Conservation (phyloP, 1,140 invertebrate genomes). For the Drosophila obscura region DNA sequence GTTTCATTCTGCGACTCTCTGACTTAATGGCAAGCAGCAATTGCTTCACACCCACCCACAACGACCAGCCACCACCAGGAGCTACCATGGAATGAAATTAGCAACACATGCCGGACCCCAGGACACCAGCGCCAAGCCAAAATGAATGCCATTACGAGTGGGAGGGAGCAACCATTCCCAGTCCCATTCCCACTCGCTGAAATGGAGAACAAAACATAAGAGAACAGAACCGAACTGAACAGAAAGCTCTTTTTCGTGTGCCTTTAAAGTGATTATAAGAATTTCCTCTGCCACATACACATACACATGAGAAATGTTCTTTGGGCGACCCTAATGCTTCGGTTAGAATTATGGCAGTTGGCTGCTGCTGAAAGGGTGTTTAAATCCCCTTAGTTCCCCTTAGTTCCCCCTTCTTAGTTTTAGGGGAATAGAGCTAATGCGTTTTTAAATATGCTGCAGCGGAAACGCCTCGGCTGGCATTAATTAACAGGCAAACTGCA, state of each 20-base stretch:
- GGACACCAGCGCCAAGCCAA: conserved; percentile 7
- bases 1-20: conserved; percentile 56
- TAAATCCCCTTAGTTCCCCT: conserved; percentile 23
- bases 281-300: conserved; percentile 29
- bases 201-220: background rate
- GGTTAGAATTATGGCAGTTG: conserved; percentile 60
- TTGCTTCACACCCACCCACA: conserved; percentile 38
- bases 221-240: conserved; percentile 1
- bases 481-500: conserved; percentile 67
- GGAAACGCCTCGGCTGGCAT: conserved; percentile 59
- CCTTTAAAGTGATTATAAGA: conserved; percentile 73
- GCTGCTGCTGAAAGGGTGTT: conserved; percentile 23
- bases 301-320: conserved; percentile 31
- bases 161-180: background rate
- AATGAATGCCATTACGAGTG: background rate
- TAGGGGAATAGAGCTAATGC: conserved; percentile 54
- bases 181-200: background rate
- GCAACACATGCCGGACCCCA: conserved; percentile 61
- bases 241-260: conserved; percentile 28
- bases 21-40: conserved; percentile 62
- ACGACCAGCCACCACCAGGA: too few species aligned
- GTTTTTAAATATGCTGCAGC: conserved; percentile 80
- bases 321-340: conserved; percentile 18
- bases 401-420: too few species aligned
- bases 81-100: conserved; percentile 65